A percentile compares a stretch with the other conserved stretches of the same genome.
These are phyloP conservation scores for Diprion similis DNA, from an alignment of 1,140 invertebrate species.

Conservation along the genomic window DNA sequence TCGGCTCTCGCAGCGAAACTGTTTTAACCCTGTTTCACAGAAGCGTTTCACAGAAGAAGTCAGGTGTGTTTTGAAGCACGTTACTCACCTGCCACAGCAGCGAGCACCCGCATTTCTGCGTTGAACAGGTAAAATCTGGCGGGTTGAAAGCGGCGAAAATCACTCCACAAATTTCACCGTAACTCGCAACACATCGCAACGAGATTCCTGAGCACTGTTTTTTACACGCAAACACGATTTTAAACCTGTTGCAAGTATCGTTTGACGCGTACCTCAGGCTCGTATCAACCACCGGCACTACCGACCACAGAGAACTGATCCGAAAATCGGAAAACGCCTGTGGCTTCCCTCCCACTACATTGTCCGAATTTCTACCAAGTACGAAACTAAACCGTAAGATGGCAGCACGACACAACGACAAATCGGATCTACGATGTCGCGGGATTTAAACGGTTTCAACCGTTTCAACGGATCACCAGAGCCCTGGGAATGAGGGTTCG, in stretches of 20 bases:
- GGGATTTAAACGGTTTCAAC: no score
- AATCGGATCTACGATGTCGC: no score
- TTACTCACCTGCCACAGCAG: not conserved
- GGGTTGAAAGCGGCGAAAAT: not conserved
- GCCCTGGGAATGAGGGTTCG: no score
- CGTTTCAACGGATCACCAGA: no score
- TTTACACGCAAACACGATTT: not conserved
- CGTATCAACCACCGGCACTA: slow-evolving; percentile 2
- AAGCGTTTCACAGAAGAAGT: not conserved
- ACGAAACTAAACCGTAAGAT: no score
- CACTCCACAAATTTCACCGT: not conserved
- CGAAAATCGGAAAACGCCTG: not conserved
- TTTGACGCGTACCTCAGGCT: not conserved
- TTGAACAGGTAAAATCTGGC: not conserved
- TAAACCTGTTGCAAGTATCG: not conserved
- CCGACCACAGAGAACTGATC: slow-evolving; percentile 4
- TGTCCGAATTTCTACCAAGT: not conserved
- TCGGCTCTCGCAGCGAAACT: no score
- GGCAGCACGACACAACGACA: no score
- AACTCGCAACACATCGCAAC: not conserved
- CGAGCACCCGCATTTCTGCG: slow-evolving; percentile 5
- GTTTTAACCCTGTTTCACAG: no score
- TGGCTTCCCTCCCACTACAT: not conserved
- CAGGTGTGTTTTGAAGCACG: slow-evolving; percentile 7
- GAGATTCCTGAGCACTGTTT: not conserved